Conservation (phyloP, 1,140 invertebrate species). For the Drosophila lacertosa region DNA sequence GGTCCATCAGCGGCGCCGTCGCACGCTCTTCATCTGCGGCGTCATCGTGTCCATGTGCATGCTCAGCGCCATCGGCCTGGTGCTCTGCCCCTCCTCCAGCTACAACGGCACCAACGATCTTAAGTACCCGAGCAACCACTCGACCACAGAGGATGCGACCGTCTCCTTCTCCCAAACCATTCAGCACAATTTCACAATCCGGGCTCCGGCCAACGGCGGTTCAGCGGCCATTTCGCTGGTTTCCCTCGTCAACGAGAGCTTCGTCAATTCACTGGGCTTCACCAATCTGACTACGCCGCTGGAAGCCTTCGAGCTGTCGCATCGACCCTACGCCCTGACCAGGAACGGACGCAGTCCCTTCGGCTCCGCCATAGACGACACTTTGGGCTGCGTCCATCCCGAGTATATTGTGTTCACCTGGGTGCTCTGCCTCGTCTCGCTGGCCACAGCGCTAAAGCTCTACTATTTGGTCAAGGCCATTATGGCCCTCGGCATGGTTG, state of each 20-base stretch:
- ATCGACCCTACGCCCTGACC: slow-evolving; percentile 44
- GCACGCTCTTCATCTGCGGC: slow-evolving; percentile 92
- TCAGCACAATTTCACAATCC: slow-evolving; percentile 84
- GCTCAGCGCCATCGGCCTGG: slow-evolving; percentile 85
- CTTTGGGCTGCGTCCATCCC: slow-evolving; percentile 86
- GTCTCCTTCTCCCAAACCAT: slow-evolving; percentile 82
- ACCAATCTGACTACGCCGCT: slow-evolving; percentile 41
- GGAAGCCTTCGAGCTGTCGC: slow-evolving; percentile 61
- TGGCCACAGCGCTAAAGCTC: slow-evolving; percentile 96
- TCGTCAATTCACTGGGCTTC: slow-evolving; percentile 50
- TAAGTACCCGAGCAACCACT: slow-evolving; percentile 25
- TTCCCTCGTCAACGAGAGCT: slow-evolving; percentile 51
- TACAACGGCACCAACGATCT: slow-evolving; percentile 52
- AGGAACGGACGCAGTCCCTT: slow-evolving; percentile 26
- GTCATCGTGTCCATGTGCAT: slow-evolving; percentile 91
- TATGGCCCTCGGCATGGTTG: slow-evolving; percentile 90
- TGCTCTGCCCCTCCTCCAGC: slow-evolving; percentile 64
- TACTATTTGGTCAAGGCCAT: slow-evolving; percentile 95
- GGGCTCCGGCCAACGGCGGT: slow-evolving; percentile 46
- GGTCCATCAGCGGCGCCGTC: slow-evolving; percentile 88
- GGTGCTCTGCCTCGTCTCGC: slow-evolving; percentile 95
- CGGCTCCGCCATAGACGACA: slow-evolving; percentile 8
- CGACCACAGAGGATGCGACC: slow-evolving; percentile 63
- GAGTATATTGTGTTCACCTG: slow-evolving; percentile 97
- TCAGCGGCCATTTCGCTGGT: slow-evolving; percentile 40